Evolutionary conservation across 2,888 invertebrate genomes (phyloP), one percentile per base, ranked within the genome.

Genomic region (Metacarcinus magister): DNA sequence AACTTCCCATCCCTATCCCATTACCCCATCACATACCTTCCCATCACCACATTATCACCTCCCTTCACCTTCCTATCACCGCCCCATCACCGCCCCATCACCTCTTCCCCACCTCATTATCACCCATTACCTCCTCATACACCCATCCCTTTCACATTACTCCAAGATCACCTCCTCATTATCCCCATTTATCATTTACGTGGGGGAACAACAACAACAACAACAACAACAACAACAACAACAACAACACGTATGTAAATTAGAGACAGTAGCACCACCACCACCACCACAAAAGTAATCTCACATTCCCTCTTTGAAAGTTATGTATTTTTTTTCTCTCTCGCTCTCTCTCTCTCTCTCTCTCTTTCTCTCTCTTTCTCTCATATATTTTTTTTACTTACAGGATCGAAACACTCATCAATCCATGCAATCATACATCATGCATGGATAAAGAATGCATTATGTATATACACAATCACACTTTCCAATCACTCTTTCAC

Each of bases 391-490:
- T 60, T 23, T 60, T 60, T 60, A 5, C 23, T 23, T 67, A 67
- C 0, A 16, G 0, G 7, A 67, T 67, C 23, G 5, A 87, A 82
- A 87, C 87, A 32, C 39, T 87, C 16, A 82, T 82, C 10, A 28
- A 28, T n/a, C 75, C 28, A 3, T 82, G 75, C 28, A 28, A 28
- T 82, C 28, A 82, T 82, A 82, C 75, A 82, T 82, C 75, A n/a
- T 82, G 75, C 75, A 82, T 82, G 75, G 28, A 82, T 28, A 82
- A 82, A 82, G 28, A 28, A n/a, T 82, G 28, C n/a, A 82, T 75
- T 75, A 75, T 75, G 75, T 8, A 92, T 28, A 90, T 46, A 90
- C 92, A 46, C 92, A 92, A 28, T 46, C 92, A 92, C 48, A 75
- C 75, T 75, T 75, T 48, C 44, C 92, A 44, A 44, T 48, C 92